Evolutionary conservation across 2,113 vertebrate genomes (phyloP).

Genomic region (Halichoeres trimaculatus): DNA sequence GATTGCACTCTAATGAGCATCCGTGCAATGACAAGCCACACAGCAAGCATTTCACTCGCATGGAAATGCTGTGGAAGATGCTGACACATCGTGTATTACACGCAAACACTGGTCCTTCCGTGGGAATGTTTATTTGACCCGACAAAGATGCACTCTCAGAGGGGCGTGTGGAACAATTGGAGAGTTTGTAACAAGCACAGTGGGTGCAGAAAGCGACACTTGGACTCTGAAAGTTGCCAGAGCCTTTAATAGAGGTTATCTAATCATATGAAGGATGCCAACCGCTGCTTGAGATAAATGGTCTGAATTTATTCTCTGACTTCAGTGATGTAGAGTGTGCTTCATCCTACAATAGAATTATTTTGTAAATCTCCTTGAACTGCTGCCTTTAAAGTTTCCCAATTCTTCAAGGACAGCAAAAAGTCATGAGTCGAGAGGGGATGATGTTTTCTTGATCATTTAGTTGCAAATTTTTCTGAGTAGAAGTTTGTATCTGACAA

Average conservation of each 20-base stretch:
- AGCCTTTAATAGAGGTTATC: neutral
- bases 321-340: neutral
- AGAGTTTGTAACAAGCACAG: conserved; percentile 14
- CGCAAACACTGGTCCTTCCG: conserved; percentile 40
- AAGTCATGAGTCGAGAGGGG: no score
- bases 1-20: conserved; percentile 69
- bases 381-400: neutral
- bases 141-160: conserved; percentile 57
- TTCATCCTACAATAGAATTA: neutral
- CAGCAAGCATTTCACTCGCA: conserved; percentile 45
- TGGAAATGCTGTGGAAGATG: conserved; percentile 58
- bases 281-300: neutral
- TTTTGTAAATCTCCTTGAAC: neutral
- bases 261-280: neutral
- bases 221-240: neutral
- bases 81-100: conserved; percentile 51
- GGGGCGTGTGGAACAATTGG: conserved; percentile 20
- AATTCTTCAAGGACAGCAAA: neutral
- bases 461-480: no score
- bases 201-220: conserved; percentile 37
- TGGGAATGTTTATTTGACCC: conserved; percentile 69
- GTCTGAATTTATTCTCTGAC: neutral
- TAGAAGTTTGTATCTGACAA: no score
- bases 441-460: no score
- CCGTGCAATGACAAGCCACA: conserved; percentile 54